A percentile compares a stretch with the other conserved stretches of the same genome.
These are phyloP conservation scores for Beris chalybata DNA, from an alignment of 2,888 invertebrate species.

Conservation along the genomic window DNA sequence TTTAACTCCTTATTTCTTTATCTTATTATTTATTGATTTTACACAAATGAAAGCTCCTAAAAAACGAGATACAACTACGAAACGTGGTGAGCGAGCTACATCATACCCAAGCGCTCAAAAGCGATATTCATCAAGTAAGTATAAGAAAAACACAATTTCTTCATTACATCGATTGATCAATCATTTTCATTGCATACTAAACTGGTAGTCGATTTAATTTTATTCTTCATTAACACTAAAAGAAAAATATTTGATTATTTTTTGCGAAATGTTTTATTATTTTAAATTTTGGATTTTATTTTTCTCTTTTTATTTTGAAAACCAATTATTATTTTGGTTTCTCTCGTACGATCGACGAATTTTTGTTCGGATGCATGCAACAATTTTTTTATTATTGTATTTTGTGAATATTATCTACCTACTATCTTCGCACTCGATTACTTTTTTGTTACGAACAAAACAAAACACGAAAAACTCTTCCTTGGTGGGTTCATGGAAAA, in stretches of 20 bases:
- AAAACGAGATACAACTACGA: constrained; percentile 23
- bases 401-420: constrained; percentile 25
- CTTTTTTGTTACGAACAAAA: not conserved
- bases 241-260: not conserved
- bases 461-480: no score
- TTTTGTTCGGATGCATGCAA: constrained; percentile 29
- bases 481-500: no score
- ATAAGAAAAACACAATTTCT: not conserved
- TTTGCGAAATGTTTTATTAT: not conserved
- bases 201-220: not conserved
- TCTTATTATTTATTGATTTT: not conserved
- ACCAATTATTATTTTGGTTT: constrained; percentile 6
- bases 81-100: constrained; percentile 28
- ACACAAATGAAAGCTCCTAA: constrained; percentile 30
- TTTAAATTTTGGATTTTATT: constrained; percentile 4
- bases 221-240: constrained; percentile 2
- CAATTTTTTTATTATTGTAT: constrained; percentile 16
- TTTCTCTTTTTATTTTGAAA: constrained; percentile 1
- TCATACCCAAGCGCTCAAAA: constrained; percentile 27
- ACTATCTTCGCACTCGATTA: constrained; percentile 5
- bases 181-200: not conserved
- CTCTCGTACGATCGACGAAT: constrained; percentile 5
- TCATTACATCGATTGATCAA: not conserved
- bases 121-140: constrained; percentile 38
- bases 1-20: not conserved